Conservation (phyloP, 2,888 invertebrate genomes). For the Phasia obesa region DNA sequence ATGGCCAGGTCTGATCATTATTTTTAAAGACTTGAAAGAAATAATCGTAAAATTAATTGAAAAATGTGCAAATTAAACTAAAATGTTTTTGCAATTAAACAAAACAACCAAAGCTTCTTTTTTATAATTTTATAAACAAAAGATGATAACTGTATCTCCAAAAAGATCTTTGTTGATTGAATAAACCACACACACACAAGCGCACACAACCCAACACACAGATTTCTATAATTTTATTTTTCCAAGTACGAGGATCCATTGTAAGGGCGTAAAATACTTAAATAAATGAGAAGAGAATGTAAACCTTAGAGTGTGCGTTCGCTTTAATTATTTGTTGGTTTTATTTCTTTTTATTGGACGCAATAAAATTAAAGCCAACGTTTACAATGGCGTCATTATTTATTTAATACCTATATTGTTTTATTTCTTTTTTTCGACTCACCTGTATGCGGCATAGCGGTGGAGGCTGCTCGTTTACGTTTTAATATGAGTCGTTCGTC, state of each 20-base stretch:
- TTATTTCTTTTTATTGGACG: constrained; percentile 57
- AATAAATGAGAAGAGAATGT: too few relatives aligned
- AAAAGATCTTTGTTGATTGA: too few relatives aligned
- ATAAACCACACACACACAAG: too few relatives aligned
- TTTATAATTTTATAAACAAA: not conserved
- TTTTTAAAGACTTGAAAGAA: constrained; percentile 5
- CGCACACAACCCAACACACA: too few relatives aligned
- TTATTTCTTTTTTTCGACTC: constrained; percentile 46
- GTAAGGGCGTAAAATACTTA: too few relatives aligned
- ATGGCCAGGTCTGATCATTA: constrained; percentile 8
- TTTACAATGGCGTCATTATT: constrained; percentile 68
- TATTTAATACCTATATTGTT: constrained; percentile 27
- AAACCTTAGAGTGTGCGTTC: not conserved
- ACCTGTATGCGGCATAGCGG: constrained; percentile 68
- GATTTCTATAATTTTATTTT: too few relatives aligned
- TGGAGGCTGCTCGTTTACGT: constrained; percentile 53
- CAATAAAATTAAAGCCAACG: constrained; percentile 63
- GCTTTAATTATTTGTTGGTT: constrained; percentile 21
- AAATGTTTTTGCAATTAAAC: constrained; percentile 5
- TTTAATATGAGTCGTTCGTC: constrained; percentile 47
- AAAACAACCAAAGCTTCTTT: not conserved
- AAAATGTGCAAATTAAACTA: constrained; percentile 33
- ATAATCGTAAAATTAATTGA: constrained; percentile 46
- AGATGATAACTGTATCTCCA: not conserved
- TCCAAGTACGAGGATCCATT: too few relatives aligned